Evolutionary conservation across 2,888 invertebrate genomes (phyloP).

Genomic region (Falcaria lacertinaria): DNA sequence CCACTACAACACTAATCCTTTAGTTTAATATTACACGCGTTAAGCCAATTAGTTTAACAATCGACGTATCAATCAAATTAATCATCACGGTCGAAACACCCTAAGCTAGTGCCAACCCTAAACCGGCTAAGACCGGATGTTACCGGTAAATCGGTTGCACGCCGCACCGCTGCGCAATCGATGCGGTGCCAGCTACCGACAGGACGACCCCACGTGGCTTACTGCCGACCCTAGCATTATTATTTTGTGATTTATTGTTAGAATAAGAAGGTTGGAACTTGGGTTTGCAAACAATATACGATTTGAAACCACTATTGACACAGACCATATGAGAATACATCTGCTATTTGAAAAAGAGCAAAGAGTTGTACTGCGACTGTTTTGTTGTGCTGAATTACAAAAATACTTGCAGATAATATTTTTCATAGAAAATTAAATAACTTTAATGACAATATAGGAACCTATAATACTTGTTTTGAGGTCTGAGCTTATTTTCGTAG

Average conservation of each 20-base stretch:
- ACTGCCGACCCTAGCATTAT: neutral
- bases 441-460: too few relatives aligned
- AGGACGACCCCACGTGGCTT: neutral
- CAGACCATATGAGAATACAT: neutral
- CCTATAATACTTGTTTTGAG: too few relatives aligned
- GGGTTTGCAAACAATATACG: neutral
- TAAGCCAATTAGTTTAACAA: neutral
- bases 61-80: neutral
- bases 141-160: neutral
- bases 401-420: too few relatives aligned
- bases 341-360: too few relatives aligned
- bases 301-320: neutral
- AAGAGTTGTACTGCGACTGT: too few relatives aligned
- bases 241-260: neutral
- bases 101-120: neutral
- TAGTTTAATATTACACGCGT: neutral
- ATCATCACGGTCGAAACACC: neutral
- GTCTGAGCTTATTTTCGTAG: too few relatives aligned
- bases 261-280: neutral
- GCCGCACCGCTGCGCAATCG: neutral
- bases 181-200: neutral
- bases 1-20: too few relatives aligned
- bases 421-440: too few relatives aligned
- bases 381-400: too few relatives aligned
- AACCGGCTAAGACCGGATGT: neutral